Base-by-base conservation (phyloP, 1,140 invertebrate genomes). In the Drosophila navojoa region DNA sequence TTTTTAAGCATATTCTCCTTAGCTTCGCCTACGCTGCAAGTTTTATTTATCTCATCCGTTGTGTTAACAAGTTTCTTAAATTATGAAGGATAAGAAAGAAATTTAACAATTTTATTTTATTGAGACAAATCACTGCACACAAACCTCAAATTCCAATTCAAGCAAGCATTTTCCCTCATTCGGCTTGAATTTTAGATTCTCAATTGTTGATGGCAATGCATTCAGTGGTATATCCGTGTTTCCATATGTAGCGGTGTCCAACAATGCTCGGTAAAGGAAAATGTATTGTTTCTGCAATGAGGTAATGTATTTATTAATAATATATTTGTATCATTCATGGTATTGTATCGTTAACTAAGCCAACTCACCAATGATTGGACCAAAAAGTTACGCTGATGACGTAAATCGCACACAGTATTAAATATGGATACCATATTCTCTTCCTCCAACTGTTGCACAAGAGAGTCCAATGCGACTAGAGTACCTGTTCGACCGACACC, bases 401-500 rank as follows among this genome's bases (percentile, higher is more conserved):
- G 93, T 73, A 98, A 93, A 91, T 97, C 97, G 81, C 96, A 97
- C 44, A 98, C 96, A 9, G 96, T 97, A 91, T 97, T 97, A 92
- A 97, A 98, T 40, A 98, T 97, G 11, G 97, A 95, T 4, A 97
- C 97, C 78, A 96, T 95, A 19, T 94, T 94, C 77, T 97, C 96
- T 76, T 96, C 96, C 10, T 94, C 93, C 47, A 98, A 92, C 91
- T 98, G 97, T 75, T 98, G 96, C 49, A 98, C 92, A 25, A 98
- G 93, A 22, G 96, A 97, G 92, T 99, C 97, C 25, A 99, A 93
- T 3, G 97, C 97, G 7, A 98, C 97, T 16, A 98, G 93, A 5
- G 97, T 98, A 45, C 98, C 98, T 10, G 97, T 98, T 87, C 98
- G 94, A 2, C 98, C 98, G 38, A 98, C 97, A 25, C 97, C 97